Evolutionary conservation across 2,888 invertebrate species (phyloP).

Genomic region (Thymelicus sylvestris): DNA sequence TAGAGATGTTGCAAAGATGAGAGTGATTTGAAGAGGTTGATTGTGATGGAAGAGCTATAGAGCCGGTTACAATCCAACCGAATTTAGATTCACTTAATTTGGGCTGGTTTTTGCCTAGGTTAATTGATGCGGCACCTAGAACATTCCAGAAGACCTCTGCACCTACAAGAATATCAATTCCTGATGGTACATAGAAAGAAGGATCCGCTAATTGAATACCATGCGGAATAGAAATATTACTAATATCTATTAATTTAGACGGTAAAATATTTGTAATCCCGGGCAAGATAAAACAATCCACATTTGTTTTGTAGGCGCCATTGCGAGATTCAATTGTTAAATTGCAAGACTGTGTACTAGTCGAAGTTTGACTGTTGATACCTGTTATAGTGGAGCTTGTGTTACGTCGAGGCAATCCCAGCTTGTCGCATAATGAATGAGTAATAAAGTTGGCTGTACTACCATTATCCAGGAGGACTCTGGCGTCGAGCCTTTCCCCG

Average conservation of each 20-base stretch:
- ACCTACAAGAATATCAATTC: no score
- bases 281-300: no score
- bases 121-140: constrained; percentile 10
- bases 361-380: constrained; percentile 30
- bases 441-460: constrained; percentile 41
- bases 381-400: constrained; percentile 39
- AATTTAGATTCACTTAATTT: neutral
- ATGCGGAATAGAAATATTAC: no score
- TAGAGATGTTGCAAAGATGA: neutral
- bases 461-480: constrained; percentile 32
- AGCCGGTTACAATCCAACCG: constrained; percentile 14
- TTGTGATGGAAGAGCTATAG: neutral
- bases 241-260: no score
- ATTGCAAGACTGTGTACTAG: no score
- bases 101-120: constrained; percentile 11
- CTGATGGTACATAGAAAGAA: no score
- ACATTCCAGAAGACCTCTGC: constrained; percentile 42
- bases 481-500: neutral
- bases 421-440: constrained; percentile 31
- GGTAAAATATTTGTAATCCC: no score
- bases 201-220: no score
- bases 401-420: constrained; percentile 31
- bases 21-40: neutral
- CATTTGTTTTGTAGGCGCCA: no score
- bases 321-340: no score